phyloP scores from a whole-genome alignment of 2,888 invertebrate genomes.

The Bruchidius siliquastri region DNA sequence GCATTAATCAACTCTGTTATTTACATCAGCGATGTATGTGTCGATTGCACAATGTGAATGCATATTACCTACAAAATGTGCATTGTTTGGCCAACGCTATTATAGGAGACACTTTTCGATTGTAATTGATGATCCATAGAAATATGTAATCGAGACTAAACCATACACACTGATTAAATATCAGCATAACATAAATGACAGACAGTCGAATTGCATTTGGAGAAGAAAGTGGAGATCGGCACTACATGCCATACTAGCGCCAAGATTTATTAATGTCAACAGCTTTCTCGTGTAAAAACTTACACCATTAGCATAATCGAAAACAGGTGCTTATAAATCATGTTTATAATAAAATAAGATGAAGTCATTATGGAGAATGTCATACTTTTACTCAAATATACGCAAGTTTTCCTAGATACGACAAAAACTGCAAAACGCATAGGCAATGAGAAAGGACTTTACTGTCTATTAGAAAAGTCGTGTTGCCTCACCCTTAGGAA shows the following conservation, averaged over 20 bases:
- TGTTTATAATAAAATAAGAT: not conserved
- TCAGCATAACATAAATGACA: not conserved
- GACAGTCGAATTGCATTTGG: not conserved
- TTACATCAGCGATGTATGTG: too few species aligned
- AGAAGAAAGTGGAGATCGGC: not conserved
- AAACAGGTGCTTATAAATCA: not conserved
- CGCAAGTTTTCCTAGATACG: too few species aligned
- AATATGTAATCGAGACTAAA: not conserved
- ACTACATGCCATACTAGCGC: not conserved
- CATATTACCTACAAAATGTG: too few species aligned
- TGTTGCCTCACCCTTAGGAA: too few species aligned
- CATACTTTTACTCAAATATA: not conserved
- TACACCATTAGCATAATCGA: not conserved
- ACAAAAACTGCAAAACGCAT: too few species aligned
- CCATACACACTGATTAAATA: not conserved
- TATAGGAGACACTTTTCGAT: not conserved
- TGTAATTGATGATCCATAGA: not conserved
- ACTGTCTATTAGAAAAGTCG: too few species aligned
- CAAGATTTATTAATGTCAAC: not conserved
- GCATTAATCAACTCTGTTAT: too few species aligned
- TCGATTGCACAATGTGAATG: too few species aligned
- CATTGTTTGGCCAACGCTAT: not conserved
- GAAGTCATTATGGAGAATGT: not conserved
- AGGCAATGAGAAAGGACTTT: too few species aligned
- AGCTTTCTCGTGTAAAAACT: not conserved